These are phyloP conservation scores for Onthophagus taurus DNA, from an alignment of 1,140 invertebrate species.

Conservation along the genomic window DNA sequence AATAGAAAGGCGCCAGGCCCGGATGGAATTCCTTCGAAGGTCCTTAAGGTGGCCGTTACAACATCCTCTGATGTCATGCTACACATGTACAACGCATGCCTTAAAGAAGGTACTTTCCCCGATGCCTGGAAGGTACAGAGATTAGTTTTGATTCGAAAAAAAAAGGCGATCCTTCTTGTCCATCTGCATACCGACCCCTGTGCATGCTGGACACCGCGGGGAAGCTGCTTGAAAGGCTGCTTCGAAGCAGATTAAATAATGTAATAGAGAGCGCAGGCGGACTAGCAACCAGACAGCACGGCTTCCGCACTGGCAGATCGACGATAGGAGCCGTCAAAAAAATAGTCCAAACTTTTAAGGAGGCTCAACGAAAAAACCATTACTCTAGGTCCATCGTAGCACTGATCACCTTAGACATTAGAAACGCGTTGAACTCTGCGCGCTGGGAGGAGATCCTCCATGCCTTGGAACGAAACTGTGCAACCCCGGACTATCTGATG, in stretches of 20 bases:
- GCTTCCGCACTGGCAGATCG: background rate
- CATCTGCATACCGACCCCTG: slow-evolving; percentile 26
- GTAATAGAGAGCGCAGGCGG: slow-evolving; percentile 12
- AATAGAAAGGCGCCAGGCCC: too few relatives aligned
- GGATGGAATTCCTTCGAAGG: too few relatives aligned
- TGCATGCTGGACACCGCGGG: slow-evolving; percentile 25
- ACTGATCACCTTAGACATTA: too few relatives aligned
- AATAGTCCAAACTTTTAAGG: too few relatives aligned
- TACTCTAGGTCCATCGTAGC: too few relatives aligned
- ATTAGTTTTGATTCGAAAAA: slow-evolving; percentile 18
- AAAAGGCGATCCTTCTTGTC: slow-evolving; percentile 11
- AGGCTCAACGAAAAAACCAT: too few relatives aligned
- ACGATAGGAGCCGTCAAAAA: background rate
- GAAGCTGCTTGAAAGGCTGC: slow-evolving; percentile 24
- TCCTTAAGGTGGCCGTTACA: too few relatives aligned
- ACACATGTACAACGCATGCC: slow-evolving; percentile 4
- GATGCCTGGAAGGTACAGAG: slow-evolving; percentile 11
- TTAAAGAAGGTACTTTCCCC: slow-evolving; percentile 2
- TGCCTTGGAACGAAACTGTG: too few relatives aligned
- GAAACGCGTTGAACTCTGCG: too few relatives aligned
- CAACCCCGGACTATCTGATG: too few relatives aligned
- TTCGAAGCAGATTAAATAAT: slow-evolving; percentile 15
- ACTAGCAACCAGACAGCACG: background rate
- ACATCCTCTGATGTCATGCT: too few relatives aligned
- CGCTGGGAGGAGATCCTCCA: too few relatives aligned